phyloP scores from a whole-genome alignment of 53 echinoderm and acorn worm species.

The Echinometra lucunter region DNA sequence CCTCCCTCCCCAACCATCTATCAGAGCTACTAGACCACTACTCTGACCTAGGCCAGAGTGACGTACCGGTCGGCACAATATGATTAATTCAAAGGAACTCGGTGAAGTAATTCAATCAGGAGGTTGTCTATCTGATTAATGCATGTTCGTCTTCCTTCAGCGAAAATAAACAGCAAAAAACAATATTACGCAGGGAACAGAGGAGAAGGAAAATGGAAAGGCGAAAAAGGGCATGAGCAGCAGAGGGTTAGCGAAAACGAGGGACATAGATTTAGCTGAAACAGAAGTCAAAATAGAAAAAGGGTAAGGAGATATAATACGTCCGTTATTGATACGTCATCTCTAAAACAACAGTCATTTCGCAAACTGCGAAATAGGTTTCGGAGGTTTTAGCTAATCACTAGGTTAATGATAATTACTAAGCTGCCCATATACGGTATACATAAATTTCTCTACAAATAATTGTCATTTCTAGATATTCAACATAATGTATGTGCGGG shows the following conservation, averaged over 20 bases:
- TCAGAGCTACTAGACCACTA: neutral
- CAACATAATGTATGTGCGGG: no score
- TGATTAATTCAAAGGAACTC: constrained; percentile 43
- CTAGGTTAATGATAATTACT: no score
- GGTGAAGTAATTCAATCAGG: constrained; percentile 27
- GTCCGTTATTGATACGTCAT: no score
- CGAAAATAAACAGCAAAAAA: neutral
- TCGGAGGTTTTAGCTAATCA: no score
- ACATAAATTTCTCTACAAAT: no score
- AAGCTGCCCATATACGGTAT: no score
- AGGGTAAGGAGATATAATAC: neutral
- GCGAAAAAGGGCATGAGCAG: neutral
- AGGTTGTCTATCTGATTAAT: constrained; percentile 49
- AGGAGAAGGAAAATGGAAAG: neutral
- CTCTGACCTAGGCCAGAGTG: neutral
- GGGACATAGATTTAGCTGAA: neutral
- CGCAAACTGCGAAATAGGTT: neutral
- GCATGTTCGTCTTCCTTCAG: constrained; percentile 14
- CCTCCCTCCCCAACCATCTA: neutral
- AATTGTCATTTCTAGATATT: no score
- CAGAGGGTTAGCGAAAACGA: neutral
- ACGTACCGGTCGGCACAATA: constrained; percentile 45
- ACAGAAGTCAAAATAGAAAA: neutral
- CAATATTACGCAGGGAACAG: neutral
- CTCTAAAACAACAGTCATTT: neutral